phyloP scores from a whole-genome alignment of 2,888 invertebrate genomes.

The Morpho achilles region DNA sequence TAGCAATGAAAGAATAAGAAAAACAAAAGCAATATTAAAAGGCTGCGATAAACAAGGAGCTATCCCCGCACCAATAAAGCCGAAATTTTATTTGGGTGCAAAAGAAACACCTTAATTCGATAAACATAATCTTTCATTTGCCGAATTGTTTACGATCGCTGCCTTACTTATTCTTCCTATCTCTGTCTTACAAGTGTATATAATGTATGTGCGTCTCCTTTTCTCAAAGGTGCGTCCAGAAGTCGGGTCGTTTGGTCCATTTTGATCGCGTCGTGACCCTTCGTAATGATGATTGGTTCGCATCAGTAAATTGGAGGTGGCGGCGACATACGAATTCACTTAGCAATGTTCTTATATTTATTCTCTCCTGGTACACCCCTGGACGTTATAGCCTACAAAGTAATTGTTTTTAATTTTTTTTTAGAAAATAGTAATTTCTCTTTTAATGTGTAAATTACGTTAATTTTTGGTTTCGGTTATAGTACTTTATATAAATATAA shows the following conservation, averaged over 20 bases:
- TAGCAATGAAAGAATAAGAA: slow-evolving; percentile 12
- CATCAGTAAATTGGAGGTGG: slow-evolving; percentile 61
- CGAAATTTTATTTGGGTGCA: slow-evolving; percentile 60
- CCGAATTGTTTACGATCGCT: slow-evolving; percentile 61
- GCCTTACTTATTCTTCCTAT: slow-evolving; percentile 36
- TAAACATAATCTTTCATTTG: slow-evolving; percentile 78
- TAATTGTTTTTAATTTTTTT: too few relatives aligned
- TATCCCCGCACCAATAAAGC: slow-evolving; percentile 57
- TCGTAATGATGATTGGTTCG: slow-evolving; percentile 72
- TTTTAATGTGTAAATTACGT: too few relatives aligned
- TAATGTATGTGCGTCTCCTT: slow-evolving; percentile 35
- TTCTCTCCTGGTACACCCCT: slow-evolving; percentile 18
- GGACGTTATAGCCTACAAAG: not conserved
- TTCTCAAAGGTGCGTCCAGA: slow-evolving; percentile 49
- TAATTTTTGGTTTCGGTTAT: too few relatives aligned
- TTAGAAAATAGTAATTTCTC: too few relatives aligned
- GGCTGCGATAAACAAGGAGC: slow-evolving; percentile 47
- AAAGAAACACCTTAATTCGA: slow-evolving; percentile 68
- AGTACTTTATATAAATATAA: too few relatives aligned
- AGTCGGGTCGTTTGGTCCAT: slow-evolving; percentile 41
- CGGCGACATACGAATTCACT: slow-evolving; percentile 74
- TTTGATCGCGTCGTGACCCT: slow-evolving; percentile 39
- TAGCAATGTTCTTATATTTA: slow-evolving; percentile 43
- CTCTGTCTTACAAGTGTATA: slow-evolving; percentile 31
- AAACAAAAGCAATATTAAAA: slow-evolving; percentile 29